phyloP scores from a whole-genome alignment of 2,113 vertebrate genomes.

The Eolophus roseicapilla region DNA sequence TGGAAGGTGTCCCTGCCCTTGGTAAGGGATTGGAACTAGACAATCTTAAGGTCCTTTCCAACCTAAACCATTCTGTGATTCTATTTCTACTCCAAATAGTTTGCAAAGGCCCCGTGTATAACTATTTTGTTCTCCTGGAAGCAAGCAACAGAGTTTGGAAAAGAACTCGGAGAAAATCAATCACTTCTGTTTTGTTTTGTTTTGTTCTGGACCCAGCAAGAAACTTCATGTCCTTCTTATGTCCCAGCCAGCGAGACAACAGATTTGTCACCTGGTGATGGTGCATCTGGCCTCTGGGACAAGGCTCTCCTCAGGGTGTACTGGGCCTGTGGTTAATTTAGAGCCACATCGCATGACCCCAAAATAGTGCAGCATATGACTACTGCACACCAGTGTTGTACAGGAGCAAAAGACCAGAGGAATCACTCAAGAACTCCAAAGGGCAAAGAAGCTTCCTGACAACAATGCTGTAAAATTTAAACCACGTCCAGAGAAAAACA shows the following conservation, averaged over 20 bases:
- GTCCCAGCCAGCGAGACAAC: neutral
- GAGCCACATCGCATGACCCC: neutral
- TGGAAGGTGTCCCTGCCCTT: too few relatives aligned
- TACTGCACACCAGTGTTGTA: neutral
- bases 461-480: neutral
- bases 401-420: neutral
- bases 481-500: neutral
- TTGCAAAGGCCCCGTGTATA: accelerated
- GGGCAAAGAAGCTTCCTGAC: neutral
- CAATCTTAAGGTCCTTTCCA: too few relatives aligned
- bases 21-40: too few relatives aligned
- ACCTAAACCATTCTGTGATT: neutral
- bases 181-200: neutral
- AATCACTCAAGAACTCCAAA: neutral
- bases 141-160: neutral
- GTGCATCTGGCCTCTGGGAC: neutral
- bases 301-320: neutral
- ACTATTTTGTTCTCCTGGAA: neutral
- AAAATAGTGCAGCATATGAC: neutral
- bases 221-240: neutral
- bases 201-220: neutral
- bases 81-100: neutral
- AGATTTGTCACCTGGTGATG: conserved; percentile 14
- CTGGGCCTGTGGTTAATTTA: neutral
- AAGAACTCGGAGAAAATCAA: neutral